Base-by-base conservation (phyloP, 2,113 vertebrate genomes). In the Brachyhypopomus gauderio region DNA sequence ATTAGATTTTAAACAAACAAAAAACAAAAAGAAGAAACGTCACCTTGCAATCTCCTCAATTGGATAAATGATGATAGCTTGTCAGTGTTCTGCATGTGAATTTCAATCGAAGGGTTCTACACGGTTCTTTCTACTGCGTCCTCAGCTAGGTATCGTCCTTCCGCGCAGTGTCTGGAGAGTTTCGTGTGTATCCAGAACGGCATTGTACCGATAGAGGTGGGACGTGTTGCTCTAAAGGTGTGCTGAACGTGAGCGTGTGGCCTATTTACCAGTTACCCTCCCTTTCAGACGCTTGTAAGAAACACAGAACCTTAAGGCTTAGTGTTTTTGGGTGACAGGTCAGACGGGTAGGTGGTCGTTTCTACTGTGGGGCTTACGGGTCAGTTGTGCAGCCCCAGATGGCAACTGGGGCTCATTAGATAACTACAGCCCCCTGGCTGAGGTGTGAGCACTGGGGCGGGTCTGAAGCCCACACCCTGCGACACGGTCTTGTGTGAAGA, bases 1-100 rank as follows among this genome's bases (percentile, higher is more conserved):
- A 90, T 91, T 90, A 91, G 80, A 87, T 48, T 23, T 64, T 73
- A 88, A 88, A 83, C 79, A 63, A 86, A 86, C 75, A 86, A 85
- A 84, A 81, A 48, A 41, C 62, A 34, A 8, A 14, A 52, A 52
- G 52, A 59, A 67, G 38, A 69, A 75, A 81, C 81, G 78, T 52
- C 56, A 52, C 67, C 36, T 77, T 87, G 72, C 90, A 81, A 89
- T 90, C 89, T 82, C 72, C 56, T 7, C 38, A 5, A 36, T 38
- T 64, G 25, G 71, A 34, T 17, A 60, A 45, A 63, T 45, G 84
- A 77, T 82, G 85, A 90, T 85, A 78, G 64, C 67, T 48, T 17
- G 60, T 70, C 70, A 60, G 58, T 62, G 52, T 38, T 67, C 58
- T 36, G 38, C 66, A 66, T 88, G 84, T 87, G 84, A 88, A 87